A percentile compares a stretch with the other conserved stretches of the same genome.
phyloP scores from a whole-genome alignment of 2,113 vertebrate species.

The Zosterops pallidus region DNA sequence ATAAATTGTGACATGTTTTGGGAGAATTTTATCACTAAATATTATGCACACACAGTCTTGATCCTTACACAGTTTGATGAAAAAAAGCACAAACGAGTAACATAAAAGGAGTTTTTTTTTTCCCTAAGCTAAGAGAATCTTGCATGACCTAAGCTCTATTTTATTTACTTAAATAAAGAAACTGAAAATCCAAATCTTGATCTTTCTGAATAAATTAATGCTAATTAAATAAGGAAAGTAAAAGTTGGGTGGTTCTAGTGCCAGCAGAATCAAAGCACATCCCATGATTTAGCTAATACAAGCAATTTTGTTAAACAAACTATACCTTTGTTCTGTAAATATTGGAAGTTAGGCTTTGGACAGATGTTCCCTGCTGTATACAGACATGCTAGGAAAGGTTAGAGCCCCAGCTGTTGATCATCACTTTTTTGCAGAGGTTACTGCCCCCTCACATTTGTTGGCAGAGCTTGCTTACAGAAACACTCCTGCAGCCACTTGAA shows the following conservation, averaged over 20 bases:
- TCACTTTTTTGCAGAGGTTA: conserved; percentile 41
- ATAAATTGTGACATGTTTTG: neutral
- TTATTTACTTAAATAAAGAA: neutral
- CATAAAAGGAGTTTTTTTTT: neutral
- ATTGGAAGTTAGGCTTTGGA: conserved; percentile 3
- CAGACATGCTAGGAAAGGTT: conserved; percentile 3
- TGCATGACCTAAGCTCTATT: neutral
- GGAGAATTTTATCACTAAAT: conserved; percentile 14
- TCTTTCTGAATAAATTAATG: conserved; percentile 36
- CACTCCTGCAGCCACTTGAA: neutral
- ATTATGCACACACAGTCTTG: conserved; percentile 15
- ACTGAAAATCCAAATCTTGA: neutral
- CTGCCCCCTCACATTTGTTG: conserved; percentile 13
- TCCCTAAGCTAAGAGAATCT: neutral
- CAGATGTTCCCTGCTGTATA: conserved; percentile 57
- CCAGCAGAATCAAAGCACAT: neutral
- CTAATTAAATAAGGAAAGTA: neutral
- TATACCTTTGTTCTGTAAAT: conserved; percentile 50
- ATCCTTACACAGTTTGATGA: neutral
- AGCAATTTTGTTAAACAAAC: conserved; percentile 38
- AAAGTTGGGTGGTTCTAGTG: neutral
- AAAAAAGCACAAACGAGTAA: neutral
- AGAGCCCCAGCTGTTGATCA: conserved; percentile 34
- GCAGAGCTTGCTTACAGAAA: conserved; percentile 16
- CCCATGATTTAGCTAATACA: neutral